phyloP scores from a whole-genome alignment of 2,797 vertebrate genomes.

The Stomatorhinus walkeri region DNA sequence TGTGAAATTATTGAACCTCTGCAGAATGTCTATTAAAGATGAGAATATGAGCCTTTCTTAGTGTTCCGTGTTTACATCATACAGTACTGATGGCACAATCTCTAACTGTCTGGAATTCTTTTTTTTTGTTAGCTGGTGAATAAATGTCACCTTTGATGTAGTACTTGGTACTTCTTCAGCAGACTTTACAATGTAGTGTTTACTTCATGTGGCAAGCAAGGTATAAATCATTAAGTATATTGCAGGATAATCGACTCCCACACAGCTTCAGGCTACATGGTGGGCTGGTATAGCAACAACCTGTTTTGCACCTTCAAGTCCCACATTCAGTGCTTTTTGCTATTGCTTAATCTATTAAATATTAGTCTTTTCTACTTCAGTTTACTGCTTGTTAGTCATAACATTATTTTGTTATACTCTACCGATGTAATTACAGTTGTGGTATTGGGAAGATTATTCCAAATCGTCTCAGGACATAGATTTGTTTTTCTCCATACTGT shows the following conservation, averaged over 20 bases:
- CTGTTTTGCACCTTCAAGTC: neutral
- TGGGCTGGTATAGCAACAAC: neutral
- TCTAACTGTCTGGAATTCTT: neutral
- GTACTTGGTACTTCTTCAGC: neutral
- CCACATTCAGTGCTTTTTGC: neutral
- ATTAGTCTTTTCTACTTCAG: neutral
- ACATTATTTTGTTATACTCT: neutral
- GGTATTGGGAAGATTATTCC: neutral
- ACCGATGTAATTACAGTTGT: neutral
- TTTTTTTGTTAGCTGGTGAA: neutral
- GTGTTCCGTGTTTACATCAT: slow-evolving; percentile 4
- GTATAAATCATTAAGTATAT: neutral
- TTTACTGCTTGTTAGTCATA: neutral
- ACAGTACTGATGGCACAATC: neutral
- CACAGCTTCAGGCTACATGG: neutral
- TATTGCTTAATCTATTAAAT: neutral
- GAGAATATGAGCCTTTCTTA: slow-evolving; percentile 39
- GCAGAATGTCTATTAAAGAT: slow-evolving; percentile 40
- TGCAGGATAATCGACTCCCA: neutral
- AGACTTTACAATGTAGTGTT: neutral
- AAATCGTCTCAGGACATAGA: neutral
- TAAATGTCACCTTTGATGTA: neutral
- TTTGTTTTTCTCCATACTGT: neutral
- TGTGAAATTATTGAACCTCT: neutral
- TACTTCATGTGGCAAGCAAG: neutral